Evolutionary conservation across 2,888 invertebrate species (phyloP).

Genomic region (Nomada fabriciana): DNA sequence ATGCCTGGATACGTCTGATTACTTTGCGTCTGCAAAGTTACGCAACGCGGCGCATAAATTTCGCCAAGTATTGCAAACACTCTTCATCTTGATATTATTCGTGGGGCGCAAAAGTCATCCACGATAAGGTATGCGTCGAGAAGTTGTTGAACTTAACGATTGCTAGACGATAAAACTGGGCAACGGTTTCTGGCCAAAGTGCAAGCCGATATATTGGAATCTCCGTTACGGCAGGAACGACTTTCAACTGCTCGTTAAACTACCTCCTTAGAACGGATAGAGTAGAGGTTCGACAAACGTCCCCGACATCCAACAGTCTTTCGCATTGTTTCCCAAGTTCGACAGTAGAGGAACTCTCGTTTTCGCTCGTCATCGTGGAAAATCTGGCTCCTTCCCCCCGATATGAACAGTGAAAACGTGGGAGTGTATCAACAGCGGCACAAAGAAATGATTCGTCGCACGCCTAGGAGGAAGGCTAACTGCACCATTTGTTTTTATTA

Average conservation of each 20-base stretch:
- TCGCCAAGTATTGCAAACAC: constrained; percentile 3
- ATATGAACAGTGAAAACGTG: constrained; percentile 77
- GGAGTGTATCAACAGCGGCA: constrained; percentile 61
- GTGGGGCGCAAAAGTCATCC: background rate
- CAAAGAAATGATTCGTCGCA: constrained; percentile 72
- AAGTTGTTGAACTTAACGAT: constrained; percentile 13
- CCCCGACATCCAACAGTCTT: constrained; percentile 12
- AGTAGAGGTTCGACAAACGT: constrained; percentile 10
- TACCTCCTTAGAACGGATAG: background rate
- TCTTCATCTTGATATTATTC: constrained; percentile 9
- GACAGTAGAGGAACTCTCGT: constrained; percentile 64
- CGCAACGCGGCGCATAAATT: constrained; percentile 22
- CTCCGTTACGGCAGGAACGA: background rate
- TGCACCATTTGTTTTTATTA: constrained; percentile 49
- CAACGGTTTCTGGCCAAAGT: constrained; percentile 15
- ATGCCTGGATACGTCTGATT: constrained; percentile 29
- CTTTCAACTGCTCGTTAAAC: constrained; percentile 21
- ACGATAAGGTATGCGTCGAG: background rate
- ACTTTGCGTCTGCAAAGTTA: constrained; percentile 18
- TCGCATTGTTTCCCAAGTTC: constrained; percentile 43
- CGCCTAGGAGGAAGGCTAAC: constrained; percentile 42
- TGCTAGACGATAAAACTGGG: constrained; percentile 1
- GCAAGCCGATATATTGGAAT: constrained; percentile 37
- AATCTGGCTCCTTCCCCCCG: constrained; percentile 53
- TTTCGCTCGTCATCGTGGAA: constrained; percentile 67